phyloP scores from a whole-genome alignment of 2,113 vertebrate genomes.

The Carassius carassius region DNA sequence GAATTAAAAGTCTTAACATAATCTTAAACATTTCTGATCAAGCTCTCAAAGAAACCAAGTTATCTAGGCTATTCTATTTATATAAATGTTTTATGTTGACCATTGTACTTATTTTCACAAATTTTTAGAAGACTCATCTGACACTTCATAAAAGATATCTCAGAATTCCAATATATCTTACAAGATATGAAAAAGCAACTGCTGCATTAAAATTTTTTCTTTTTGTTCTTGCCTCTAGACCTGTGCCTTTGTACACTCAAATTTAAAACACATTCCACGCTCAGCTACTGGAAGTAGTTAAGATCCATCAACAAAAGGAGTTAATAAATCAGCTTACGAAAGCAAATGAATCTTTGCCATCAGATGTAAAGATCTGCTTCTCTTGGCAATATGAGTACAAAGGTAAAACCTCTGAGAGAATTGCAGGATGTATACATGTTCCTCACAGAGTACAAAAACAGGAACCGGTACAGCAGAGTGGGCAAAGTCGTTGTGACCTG shows the following conservation, averaged over 20 bases:
- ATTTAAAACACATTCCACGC: constrained; percentile 9
- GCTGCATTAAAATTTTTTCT: neutral
- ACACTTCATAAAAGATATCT: neutral
- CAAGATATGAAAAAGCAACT: neutral
- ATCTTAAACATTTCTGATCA: neutral
- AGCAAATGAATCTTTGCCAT: neutral
- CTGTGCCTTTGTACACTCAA: constrained; percentile 8
- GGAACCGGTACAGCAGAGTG: constrained; percentile 66
- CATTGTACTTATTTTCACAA: neutral
- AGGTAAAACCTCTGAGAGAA: constrained; percentile 73
- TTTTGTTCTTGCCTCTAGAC: neutral
- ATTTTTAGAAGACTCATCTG: too few species aligned
- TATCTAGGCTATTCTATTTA: too few species aligned
- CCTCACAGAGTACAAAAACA: constrained; percentile 70
- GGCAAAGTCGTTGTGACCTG: neutral
- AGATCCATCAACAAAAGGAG: neutral
- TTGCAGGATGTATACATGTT: constrained; percentile 75
- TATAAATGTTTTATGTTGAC: too few species aligned
- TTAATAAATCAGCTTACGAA: constrained; percentile 7
- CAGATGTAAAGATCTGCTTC: constrained; percentile 44
- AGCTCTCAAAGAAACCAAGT: too few species aligned
- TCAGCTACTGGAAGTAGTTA: neutral
- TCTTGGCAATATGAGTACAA: constrained; percentile 56
- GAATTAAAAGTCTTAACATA: neutral
- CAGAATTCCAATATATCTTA: neutral